Percentiles rank a stretch among this genome's conserved stretches.
Conservation (phyloP, 2,888 invertebrate species). For the Eupithecia pulchellata region DNA sequence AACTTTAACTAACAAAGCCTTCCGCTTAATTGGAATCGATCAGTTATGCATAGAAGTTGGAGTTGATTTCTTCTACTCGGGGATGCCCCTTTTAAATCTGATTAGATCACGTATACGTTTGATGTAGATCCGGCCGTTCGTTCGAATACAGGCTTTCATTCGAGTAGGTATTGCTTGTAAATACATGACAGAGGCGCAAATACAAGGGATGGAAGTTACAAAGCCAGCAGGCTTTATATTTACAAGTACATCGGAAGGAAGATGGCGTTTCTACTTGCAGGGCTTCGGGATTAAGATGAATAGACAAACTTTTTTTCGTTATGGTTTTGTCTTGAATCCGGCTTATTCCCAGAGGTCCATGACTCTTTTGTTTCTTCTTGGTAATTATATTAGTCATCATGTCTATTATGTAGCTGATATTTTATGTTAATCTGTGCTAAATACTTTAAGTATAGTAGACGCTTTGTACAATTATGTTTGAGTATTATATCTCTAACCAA, state of each 20-base stretch:
- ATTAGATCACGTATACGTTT: slow-evolving; percentile 58
- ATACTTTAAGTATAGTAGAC: neutral
- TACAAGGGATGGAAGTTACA: neutral
- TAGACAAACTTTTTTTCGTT: neutral
- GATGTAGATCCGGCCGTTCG: slow-evolving; percentile 21
- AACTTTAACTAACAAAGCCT: slow-evolving; percentile 27
- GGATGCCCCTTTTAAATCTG: slow-evolving; percentile 49
- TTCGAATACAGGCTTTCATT: slow-evolving; percentile 11
- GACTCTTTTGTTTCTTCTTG: too few relatives aligned
- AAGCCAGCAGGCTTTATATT: neutral
- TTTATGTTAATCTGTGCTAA: neutral
- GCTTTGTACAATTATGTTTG: neutral
- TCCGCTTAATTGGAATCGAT: slow-evolving; percentile 35
- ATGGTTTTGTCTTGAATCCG: neutral
- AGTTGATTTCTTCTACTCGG: slow-evolving; percentile 25
- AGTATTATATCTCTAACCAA: neutral
- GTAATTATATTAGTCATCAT: neutral
- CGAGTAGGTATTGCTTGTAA: slow-evolving; percentile 11
- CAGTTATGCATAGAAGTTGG: slow-evolving; percentile 40
- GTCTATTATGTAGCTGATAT: neutral
- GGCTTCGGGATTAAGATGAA: neutral
- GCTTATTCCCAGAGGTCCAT: neutral
- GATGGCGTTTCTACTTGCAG: neutral
- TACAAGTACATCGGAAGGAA: neutral
- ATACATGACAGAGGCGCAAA: slow-evolving; percentile 8